Base-by-base conservation (phyloP, 2,797 vertebrate genomes). In the Tragopan temminckii region DNA sequence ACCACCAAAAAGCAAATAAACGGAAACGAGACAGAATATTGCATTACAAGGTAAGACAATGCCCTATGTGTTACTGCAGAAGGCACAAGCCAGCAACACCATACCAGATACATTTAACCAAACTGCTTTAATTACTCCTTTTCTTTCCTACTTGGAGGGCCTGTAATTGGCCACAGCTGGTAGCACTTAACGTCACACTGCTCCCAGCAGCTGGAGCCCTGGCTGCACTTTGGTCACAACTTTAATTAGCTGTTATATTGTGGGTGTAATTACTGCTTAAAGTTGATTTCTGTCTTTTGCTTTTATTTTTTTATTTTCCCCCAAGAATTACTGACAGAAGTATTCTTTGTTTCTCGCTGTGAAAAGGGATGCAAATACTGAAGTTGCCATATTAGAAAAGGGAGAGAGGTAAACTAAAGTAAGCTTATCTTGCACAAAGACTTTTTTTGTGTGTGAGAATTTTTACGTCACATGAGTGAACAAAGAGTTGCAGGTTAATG, bases 141-240 rank as follows among this genome's bases (percentile, higher is more conserved):
- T 95, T 95, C 92, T 95, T 97, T 68, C 36, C 85, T 91, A 55
- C 36, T 53, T 83, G 90, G 87, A 97, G 93, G 94, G 61, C 70
- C 94, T 94, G 80, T 92, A 97, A 97, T 88, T 94, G 93, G 81
- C 91, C 90, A 82, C 97, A 98, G 96, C 90, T 97, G 97, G 90
- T 83, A 89, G 83, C 88, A 92, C 91, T 97, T 96, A 85, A 85
- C 69, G 61, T 94, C 62, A 61, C 67, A 40, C 23, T 81, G 64
- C 74, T 58, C 74, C 40, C 70, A 57, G 20, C 72, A 92, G 91
- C 93, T 95, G 90, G 83, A 97, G 36, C 25, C 84, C 83, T 89
- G 90, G 66, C 68, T 89, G 90, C 52, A 31, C 83, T 88, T 95
- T 81, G 80, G 91, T 85, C 80, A 93, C 67, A 80, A 46, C 76